Base-by-base conservation (phyloP, 2,797 vertebrate species). In the Bucorvus abyssinicus region DNA sequence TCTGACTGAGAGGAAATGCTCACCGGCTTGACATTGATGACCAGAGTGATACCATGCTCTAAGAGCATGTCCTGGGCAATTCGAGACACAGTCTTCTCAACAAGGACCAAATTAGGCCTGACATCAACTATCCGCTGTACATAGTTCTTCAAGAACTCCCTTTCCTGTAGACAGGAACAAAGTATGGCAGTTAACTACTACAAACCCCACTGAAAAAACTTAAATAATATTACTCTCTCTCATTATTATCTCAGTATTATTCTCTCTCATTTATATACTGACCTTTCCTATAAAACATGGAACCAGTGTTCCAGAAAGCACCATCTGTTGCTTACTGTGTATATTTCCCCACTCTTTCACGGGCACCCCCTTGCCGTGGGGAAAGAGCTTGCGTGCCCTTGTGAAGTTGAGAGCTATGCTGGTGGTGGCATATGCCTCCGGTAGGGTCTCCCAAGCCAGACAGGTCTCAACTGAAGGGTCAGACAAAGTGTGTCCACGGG, bases 11-110 rank as follows among this genome's bases (percentile, higher is more conserved):
- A 67, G 21, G 34, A 78, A 80, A 53, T 8, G 97, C 99, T 98
- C 79, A 99, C 99, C 90, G 99, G 98, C 97, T 99, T 99, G 71
- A 99, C 99, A 32, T 99, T 99, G 97, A 99, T 99, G 93, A 99
- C 99, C 94, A 99, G 98, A 14, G 99, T 98, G 97, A 99, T 99
- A 71, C 99, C 99, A 65, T 99, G 99, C 93, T 99, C 99, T 50
- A 99, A 96, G 89, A 99, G 98, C 99, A 99, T 99, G 94, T 99
- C 99, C 97, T 99, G 99, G 59, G 99, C 99, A 27, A 99, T 99
- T 50, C 99, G 99, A 38, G 99, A 99, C 86, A 99, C 99, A 0
- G 99, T 99, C 97, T 99, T 99, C 98, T 99, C 99, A 95, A 99
- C 99, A 61, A 99, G 96, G 84, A 99, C 99, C 97, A 99, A 97